Percentiles rank a stretch among this genome's conserved stretches.
phyloP scores from a whole-genome alignment of 2,113 vertebrate genomes.

The Turnix velox region DNA sequence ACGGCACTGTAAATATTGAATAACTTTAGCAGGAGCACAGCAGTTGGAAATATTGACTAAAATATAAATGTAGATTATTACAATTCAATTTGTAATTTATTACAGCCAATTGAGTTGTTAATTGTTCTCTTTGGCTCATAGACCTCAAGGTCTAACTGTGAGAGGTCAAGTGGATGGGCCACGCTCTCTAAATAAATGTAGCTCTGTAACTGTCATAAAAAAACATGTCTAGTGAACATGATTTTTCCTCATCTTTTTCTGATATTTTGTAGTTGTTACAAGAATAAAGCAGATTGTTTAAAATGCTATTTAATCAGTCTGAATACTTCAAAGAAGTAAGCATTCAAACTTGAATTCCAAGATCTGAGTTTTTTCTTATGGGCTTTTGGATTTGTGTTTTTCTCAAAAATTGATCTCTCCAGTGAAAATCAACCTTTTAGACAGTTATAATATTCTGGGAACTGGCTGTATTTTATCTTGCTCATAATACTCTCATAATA shows the following conservation, averaged over 20 bases:
- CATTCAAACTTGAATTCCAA: neutral
- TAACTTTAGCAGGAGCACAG: neutral
- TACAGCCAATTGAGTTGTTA: constrained; percentile 33
- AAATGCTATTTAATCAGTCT: neutral
- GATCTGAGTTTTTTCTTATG: neutral
- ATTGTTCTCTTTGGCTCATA: constrained; percentile 50
- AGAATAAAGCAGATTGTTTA: neutral
- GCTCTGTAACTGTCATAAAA: neutral
- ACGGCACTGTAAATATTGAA: neutral
- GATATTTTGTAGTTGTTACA: neutral
- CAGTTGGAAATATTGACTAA: neutral
- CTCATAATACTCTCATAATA: neutral
- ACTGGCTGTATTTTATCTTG: neutral
- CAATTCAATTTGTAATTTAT: constrained; percentile 64
- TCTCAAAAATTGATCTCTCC: neutral
- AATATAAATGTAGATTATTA: constrained; percentile 39
- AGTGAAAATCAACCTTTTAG: neutral
- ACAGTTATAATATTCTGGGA: neutral
- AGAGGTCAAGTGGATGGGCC: neutral
- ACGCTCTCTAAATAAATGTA: constrained; percentile 35
- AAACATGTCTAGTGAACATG: neutral
- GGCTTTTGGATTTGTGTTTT: neutral
- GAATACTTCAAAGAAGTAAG: neutral
- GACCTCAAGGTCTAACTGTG: constrained; percentile 43
- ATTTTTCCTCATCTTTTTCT: neutral